phyloP scores from a whole-genome alignment of 1,140 invertebrate genomes.

The Matsumurasca onukii region DNA sequence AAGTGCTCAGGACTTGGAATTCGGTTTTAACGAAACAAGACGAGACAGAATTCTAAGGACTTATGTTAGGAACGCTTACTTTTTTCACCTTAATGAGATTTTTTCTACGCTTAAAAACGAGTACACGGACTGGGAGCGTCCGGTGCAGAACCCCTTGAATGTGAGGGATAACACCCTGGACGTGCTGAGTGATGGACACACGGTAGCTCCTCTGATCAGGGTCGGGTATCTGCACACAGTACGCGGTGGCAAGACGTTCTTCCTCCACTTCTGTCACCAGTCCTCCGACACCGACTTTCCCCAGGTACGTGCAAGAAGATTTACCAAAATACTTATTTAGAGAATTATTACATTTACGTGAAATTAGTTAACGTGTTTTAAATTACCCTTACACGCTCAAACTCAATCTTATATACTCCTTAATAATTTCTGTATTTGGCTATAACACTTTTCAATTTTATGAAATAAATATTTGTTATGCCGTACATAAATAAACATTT shows the following conservation, averaged over 20 bases:
- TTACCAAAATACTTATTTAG: too few species aligned
- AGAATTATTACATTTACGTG: too few species aligned
- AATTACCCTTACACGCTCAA: too few species aligned
- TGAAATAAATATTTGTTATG: too few species aligned
- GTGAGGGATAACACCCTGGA: conserved; percentile 73
- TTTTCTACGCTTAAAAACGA: conserved; percentile 89
- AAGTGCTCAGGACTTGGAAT: conserved; percentile 69
- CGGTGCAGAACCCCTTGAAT: conserved; percentile 70
- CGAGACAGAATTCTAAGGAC: conserved; percentile 82
- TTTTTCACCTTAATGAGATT: conserved; percentile 87
- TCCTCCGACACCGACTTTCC: conserved; percentile 72
- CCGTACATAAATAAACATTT: too few species aligned
- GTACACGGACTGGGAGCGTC: conserved; percentile 89
- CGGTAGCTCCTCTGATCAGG: conserved; percentile 76
- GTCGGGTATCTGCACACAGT: conserved; percentile 78
- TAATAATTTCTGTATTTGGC: too few species aligned
- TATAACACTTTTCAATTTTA: too few species aligned
- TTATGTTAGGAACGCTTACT: conserved; percentile 85
- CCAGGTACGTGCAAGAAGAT: too few species aligned
- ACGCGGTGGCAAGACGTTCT: conserved; percentile 73
- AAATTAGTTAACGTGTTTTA: too few species aligned
- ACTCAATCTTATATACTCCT: too few species aligned
- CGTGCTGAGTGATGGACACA: conserved; percentile 83
- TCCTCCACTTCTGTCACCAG: conserved; percentile 86
- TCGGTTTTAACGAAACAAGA: conserved; percentile 81